Base-by-base conservation (phyloP, 1,140 invertebrate genomes). In the Penaeus chinensis region DNA sequence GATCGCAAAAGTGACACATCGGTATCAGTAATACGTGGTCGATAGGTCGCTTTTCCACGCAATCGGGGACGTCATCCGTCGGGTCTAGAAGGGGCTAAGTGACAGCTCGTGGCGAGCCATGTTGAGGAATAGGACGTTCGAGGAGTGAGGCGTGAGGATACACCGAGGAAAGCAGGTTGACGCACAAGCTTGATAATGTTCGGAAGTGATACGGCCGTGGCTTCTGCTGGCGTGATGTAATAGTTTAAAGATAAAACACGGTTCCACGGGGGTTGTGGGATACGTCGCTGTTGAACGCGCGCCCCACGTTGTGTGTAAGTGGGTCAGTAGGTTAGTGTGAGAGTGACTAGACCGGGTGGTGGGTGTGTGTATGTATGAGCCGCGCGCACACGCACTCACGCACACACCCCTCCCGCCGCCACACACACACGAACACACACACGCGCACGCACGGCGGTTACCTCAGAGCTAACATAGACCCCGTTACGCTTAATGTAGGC, bases 401-500 rank as follows among this genome's bases (percentile, higher is more conserved):
- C 85, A 81, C 85, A 81, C 85, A 81, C 78, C 20, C 62, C 62
- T 22, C 22, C 85, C 37, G 65, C 13, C 63, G 7, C 42, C 54
- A 81, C 78, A 81, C 63, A 86, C 85, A 62, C 78, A 86, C 65
- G 77, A 78, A 87, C 69, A 65, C 32, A 63, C 85, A 87, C 85
- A 62, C 65, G 81, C 85, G 65, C 85, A 87, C 78, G 78, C 85
- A 87, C 85, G 65, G 22, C 54, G 62, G 78, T 87, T 87, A 87
- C 85, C 85, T 87, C 85, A 87, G 77, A 81, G 79, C 85, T 81
- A 87, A 82, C 85, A 87, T 81, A 87, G 85, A 87, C 85, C 85
- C 85, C 85, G 85, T 87, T 87, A 87, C 65, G 54, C 65, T 37
- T 77, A 86, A 89, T 83, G 80, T 89, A 86, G 88, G 88, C 88